Percentiles rank a stretch among this genome's conserved stretches.
Evolutionary conservation across 2,888 invertebrate species (phyloP).

Genomic region (Dendrolimus houi): DNA sequence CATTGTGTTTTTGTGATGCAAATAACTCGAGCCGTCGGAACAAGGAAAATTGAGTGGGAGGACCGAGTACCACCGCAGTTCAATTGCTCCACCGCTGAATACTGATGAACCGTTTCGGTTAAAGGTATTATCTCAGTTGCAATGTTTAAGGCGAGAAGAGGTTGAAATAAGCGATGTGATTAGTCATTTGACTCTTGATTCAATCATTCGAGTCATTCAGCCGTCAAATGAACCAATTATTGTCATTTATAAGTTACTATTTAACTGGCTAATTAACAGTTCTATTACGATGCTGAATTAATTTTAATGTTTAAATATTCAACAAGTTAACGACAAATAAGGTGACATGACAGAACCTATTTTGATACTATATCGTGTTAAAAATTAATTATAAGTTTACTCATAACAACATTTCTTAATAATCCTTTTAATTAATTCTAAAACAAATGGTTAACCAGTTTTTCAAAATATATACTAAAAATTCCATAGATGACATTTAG

Average conservation of each 20-base stretch:
- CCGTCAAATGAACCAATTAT: neutral
- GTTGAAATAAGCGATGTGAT: slow-evolving; percentile 29
- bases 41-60: slow-evolving; percentile 73
- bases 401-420: too few species aligned
- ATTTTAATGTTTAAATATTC: too few species aligned
- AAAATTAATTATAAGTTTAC: too few species aligned
- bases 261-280: too few species aligned
- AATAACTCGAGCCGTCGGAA: slow-evolving; percentile 73
- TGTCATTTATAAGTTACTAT: slow-evolving; percentile 7
- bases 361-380: too few species aligned
- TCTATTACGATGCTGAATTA: too few species aligned
- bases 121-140: slow-evolving; percentile 54
- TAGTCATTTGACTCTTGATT: slow-evolving; percentile 16
- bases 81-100: slow-evolving; percentile 71
- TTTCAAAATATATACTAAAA: too few species aligned
- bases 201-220: slow-evolving; percentile 2
- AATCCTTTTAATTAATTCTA: too few species aligned
- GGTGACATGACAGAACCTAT: too few species aligned
- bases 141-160: slow-evolving; percentile 38
- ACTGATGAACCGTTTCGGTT: slow-evolving; percentile 68
- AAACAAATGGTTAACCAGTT: too few species aligned
- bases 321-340: too few species aligned
- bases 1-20: slow-evolving; percentile 76
- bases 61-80: slow-evolving; percentile 66
- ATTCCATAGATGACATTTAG: too few species aligned